Conservation (phyloP, 2,797 vertebrate species). For the Pempheris klunzingeri region DNA sequence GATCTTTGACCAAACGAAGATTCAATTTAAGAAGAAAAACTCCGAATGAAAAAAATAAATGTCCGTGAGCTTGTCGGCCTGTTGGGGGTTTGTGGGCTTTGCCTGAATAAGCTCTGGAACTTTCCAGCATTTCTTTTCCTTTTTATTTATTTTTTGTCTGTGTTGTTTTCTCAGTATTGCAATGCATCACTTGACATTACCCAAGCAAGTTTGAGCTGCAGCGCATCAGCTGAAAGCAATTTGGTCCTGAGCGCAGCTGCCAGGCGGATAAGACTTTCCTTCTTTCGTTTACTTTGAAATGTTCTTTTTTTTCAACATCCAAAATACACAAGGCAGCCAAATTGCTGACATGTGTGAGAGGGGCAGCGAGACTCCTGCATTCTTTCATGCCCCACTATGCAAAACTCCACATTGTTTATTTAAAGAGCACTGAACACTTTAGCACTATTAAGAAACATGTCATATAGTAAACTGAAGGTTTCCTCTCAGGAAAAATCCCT, state of each 20-base stretch:
- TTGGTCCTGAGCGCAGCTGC: conserved; percentile 93
- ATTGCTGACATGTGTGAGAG: conserved; percentile 97
- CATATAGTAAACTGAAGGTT: conserved; percentile 95
- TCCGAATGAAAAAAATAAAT: conserved; percentile 4
- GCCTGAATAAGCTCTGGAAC: conserved; percentile 81
- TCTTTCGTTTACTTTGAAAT: conserved; percentile 97
- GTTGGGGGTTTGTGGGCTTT: conserved; percentile 52
- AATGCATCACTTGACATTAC: conserved; percentile 92
- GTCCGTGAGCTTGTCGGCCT: conserved; percentile 24
- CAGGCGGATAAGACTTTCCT: conserved; percentile 95
- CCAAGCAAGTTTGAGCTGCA: conserved; percentile 92
- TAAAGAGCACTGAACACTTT: conserved; percentile 96
- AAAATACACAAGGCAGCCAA: conserved; percentile 98
- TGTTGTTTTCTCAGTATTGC: conserved; percentile 89
- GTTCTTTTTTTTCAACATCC: conserved; percentile 91
- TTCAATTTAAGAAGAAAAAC: conserved; percentile 26
- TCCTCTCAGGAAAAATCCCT: conserved; percentile 90
- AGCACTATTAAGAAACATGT: conserved; percentile 95
- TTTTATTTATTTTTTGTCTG: conserved; percentile 88
- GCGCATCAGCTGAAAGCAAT: conserved; percentile 97
- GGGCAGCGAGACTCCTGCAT: conserved; percentile 91
- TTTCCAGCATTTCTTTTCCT: conserved; percentile 84
- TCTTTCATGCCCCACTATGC: conserved; percentile 95
- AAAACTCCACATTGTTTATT: conserved; percentile 95
- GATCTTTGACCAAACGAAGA: conserved; percentile 32